Evolutionary conservation across 2,797 vertebrate genomes (phyloP), one percentile per base, ranked within the genome.

Genomic region (Nannoperca australis): DNA sequence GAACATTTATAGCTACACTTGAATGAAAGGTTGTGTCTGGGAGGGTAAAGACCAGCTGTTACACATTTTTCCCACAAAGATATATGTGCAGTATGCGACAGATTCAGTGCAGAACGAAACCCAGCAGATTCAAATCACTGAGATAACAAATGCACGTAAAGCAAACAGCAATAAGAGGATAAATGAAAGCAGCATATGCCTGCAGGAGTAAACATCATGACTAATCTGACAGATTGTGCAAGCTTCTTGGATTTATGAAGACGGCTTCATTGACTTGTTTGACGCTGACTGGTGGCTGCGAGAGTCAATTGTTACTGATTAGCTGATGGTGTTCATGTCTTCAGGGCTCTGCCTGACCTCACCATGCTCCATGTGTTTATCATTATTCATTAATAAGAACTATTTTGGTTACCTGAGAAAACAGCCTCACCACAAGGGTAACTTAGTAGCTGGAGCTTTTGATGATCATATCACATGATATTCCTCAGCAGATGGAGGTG

Each of bases 251-350:
- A 51, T 65, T 79, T 12, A 47, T 72, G 45, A 72, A 20, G 54
- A 69, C 2, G 0, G n/a, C 22, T 44, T 73, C 22, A 40, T 40
- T 53, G 63, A 70, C 42, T 36, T 1, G 30, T 70, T 60, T 65
- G 45, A 42, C 1, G 1, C 27, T 55, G 50, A 78, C 56, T 49
- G 34, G 36, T 70, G 40, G 64, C 44, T 74, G 45, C 30, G 42
- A 63, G 44, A 55, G 30, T 79, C 76, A 78, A 49, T 61, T 80
- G 75, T 78, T 20, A 17, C 27, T 22, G 44, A 47, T 54, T 18
- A 38, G 45, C 59, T 53, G 68, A 49, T 36, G 18, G 56, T 54
- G 36, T 60, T 70, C 13, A 14, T 50, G 45, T 51, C 30, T 45
- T 55, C 1, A 1, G 42, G 4, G 0, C 13, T 24, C 15, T 51